Evolutionary conservation across 1,140 invertebrate genomes (phyloP).

Genomic region (Drosophila ercepeae): DNA sequence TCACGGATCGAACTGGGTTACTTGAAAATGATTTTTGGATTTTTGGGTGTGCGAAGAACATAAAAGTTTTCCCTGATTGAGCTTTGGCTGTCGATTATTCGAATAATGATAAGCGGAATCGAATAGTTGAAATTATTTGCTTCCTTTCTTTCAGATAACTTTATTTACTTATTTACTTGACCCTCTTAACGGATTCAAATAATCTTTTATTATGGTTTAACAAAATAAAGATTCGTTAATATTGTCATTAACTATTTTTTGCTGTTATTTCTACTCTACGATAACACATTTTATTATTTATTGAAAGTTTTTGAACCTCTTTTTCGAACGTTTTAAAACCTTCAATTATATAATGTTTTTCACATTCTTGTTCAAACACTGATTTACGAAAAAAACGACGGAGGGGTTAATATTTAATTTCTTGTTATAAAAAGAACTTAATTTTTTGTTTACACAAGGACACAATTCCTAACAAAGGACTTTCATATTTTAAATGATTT

Average conservation of each 20-base stretch:
- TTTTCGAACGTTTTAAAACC: too few relatives aligned
- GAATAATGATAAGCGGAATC: slow-evolving; percentile 11
- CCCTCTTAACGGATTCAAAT: background rate
- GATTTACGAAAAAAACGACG: too few relatives aligned
- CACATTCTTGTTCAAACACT: too few relatives aligned
- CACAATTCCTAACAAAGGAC: too few relatives aligned
- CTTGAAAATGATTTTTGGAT: slow-evolving; percentile 27
- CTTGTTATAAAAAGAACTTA: too few relatives aligned
- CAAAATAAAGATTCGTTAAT: background rate
- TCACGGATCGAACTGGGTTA: slow-evolving; percentile 54
- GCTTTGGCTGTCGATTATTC: background rate
- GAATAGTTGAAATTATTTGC: slow-evolving; percentile 7
- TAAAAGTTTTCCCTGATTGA: slow-evolving; percentile 8
- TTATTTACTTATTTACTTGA: slow-evolving; percentile 8
- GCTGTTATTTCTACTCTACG: too few relatives aligned
- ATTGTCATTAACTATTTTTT: too few relatives aligned
- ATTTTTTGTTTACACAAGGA: too few relatives aligned
- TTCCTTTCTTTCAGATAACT: slow-evolving; percentile 15
- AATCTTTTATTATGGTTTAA: background rate
- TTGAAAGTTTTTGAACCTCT: too few relatives aligned
- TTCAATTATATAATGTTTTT: too few relatives aligned
- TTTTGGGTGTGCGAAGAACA: slow-evolving; percentile 20
- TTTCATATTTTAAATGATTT: background rate
- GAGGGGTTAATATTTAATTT: too few relatives aligned
- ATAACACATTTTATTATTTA: too few relatives aligned